Conservation (phyloP, 35 echinoderm and acorn worm genomes). For the Amphiura filiformis region DNA sequence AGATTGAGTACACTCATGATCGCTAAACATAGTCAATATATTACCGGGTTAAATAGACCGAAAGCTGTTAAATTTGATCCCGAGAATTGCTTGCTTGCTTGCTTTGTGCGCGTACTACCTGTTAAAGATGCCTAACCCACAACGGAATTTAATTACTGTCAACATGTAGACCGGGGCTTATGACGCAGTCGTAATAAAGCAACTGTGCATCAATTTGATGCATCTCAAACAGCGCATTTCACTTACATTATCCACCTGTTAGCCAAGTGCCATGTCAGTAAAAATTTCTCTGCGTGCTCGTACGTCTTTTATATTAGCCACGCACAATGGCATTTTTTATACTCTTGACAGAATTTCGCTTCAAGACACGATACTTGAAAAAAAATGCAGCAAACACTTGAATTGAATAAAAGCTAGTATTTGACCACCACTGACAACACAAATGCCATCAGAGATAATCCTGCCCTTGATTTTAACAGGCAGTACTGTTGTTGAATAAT, state of each 20-base stretch:
- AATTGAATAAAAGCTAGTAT: too few species aligned
- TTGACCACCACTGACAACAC: background rate
- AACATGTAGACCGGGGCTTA: background rate
- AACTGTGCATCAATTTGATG: too few species aligned
- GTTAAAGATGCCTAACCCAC: background rate
- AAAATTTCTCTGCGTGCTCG: too few species aligned
- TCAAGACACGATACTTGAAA: too few species aligned
- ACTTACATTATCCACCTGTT: too few species aligned
- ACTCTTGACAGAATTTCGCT: too few species aligned
- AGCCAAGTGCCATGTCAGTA: too few species aligned
- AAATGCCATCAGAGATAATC: background rate
- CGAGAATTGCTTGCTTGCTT: too few species aligned
- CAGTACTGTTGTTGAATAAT: background rate
- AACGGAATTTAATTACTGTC: background rate
- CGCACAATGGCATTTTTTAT: too few species aligned
- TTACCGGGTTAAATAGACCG: background rate
- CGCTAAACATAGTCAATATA: background rate
- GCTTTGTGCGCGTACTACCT: slow-evolving; percentile 6
- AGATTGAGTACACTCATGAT: background rate
- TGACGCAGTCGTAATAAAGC: background rate
- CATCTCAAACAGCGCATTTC: too few species aligned
- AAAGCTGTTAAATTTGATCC: slow-evolving; percentile 1
- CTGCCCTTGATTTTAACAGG: background rate
- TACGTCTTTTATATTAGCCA: too few species aligned
- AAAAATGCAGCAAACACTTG: too few species aligned